Conservation (phyloP, 2,888 invertebrate species). For the Acanthopleura granulata region DNA sequence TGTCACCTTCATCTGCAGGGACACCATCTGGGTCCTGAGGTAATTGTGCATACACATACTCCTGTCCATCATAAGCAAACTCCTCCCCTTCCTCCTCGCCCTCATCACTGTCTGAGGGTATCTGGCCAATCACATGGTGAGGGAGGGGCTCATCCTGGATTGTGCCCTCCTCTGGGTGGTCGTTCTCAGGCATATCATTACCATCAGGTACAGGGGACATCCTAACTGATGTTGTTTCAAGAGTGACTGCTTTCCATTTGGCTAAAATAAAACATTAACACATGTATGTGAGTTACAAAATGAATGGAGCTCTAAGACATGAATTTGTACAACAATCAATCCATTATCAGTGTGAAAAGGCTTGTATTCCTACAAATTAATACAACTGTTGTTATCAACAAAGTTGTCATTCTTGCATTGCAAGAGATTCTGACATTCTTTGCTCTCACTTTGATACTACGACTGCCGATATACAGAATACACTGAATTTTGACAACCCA, state of each 20-base stretch:
- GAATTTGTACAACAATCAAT: no score
- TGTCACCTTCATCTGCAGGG: slow-evolving; percentile 22
- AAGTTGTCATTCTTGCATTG: no score
- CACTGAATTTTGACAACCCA: no score
- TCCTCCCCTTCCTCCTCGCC: slow-evolving; percentile 33
- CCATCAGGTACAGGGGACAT: slow-evolving; percentile 9
- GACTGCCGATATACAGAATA: no score
- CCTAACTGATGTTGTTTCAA: neutral
- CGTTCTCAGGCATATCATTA: neutral
- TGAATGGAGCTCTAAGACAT: no score
- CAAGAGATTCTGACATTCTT: no score
- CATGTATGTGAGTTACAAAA: neutral
- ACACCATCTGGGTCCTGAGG: slow-evolving; percentile 34
- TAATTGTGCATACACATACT: slow-evolving; percentile 35
- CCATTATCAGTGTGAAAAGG: no score
- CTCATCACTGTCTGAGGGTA: slow-evolving; percentile 39
- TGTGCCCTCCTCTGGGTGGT: slow-evolving; percentile 3
- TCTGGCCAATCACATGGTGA: slow-evolving; percentile 33
- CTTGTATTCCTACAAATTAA: no score
- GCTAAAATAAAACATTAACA: neutral
- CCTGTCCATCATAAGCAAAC: slow-evolving; percentile 25
- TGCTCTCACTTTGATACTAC: no score
- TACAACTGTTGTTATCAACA: no score
- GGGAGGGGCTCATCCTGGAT: neutral
- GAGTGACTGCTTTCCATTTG: neutral